phyloP scores from a whole-genome alignment of 2,113 vertebrate species.

The Martes martes region DNA sequence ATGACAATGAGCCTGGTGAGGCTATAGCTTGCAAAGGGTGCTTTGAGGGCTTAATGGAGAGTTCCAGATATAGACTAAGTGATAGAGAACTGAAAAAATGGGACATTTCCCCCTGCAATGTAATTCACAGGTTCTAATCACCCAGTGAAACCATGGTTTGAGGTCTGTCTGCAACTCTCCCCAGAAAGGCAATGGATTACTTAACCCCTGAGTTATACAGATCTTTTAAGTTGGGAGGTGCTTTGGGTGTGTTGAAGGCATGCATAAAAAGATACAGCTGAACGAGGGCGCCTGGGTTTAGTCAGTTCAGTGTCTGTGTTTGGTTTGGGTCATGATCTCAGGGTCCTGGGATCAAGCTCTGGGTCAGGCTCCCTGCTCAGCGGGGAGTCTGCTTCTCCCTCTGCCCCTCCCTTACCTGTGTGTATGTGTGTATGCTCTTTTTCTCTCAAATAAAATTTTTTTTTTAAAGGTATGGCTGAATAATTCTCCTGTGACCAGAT shows the following conservation, averaged over 20 bases:
- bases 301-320: not conserved
- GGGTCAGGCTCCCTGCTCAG: not conserved
- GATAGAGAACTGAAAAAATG: not conserved
- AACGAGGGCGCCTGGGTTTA: not conserved
- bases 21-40: not conserved
- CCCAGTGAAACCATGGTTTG: too few species aligned
- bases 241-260: not conserved
- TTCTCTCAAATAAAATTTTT: not conserved
- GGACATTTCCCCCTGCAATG: not conserved
- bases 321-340: not conserved
- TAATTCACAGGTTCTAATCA: not conserved
- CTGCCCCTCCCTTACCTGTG: not conserved
- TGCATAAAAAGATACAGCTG: not conserved
- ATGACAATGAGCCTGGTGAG: not conserved
- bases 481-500: not conserved
- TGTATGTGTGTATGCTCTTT: not conserved
- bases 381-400: not conserved
- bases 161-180: not conserved
- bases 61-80: not conserved
- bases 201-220: not conserved
- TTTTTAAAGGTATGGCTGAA: too few species aligned
- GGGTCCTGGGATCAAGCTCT: not conserved
- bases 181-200: not conserved
- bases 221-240: not conserved
- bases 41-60: not conserved